Evolutionary conservation across 2,797 vertebrate genomes (phyloP).

Genomic region (Synaphobranchus kaupii): DNA sequence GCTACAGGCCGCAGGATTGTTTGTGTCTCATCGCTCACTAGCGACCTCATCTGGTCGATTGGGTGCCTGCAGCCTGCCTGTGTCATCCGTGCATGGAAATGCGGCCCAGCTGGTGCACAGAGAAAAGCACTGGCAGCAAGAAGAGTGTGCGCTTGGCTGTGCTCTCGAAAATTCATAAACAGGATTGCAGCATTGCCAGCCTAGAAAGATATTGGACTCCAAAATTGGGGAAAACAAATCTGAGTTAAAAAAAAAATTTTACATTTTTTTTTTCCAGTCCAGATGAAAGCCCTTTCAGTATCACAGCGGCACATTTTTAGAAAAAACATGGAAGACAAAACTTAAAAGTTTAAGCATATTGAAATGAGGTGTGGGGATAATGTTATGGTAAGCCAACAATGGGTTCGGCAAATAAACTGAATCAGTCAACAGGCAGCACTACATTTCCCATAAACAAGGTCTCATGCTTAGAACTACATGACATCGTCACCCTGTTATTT

Average conservation of each 20-base stretch:
- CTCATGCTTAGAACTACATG: background rate
- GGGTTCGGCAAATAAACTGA: background rate
- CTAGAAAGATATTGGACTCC: background rate
- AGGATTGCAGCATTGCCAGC: background rate
- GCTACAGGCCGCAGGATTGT: no score
- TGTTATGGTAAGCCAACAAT: background rate
- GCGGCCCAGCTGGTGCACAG: background rate
- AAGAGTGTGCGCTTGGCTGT: background rate
- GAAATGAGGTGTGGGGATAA: background rate
- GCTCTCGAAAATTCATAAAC: background rate
- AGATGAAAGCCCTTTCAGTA: background rate
- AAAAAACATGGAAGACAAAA: background rate
- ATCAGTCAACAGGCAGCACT: background rate
- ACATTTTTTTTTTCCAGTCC: background rate
- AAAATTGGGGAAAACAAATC: background rate
- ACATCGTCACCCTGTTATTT: background rate
- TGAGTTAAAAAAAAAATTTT: background rate
- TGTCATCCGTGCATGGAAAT: background rate
- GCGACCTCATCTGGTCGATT: background rate
- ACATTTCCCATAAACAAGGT: background rate
- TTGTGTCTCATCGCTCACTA: background rate
- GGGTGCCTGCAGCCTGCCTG: background rate
- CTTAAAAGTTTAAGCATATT: background rate
- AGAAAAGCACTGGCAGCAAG: background rate
- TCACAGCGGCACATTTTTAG: background rate